phyloP scores from a whole-genome alignment of 2,888 invertebrate genomes.

The Melanargia galathea region DNA sequence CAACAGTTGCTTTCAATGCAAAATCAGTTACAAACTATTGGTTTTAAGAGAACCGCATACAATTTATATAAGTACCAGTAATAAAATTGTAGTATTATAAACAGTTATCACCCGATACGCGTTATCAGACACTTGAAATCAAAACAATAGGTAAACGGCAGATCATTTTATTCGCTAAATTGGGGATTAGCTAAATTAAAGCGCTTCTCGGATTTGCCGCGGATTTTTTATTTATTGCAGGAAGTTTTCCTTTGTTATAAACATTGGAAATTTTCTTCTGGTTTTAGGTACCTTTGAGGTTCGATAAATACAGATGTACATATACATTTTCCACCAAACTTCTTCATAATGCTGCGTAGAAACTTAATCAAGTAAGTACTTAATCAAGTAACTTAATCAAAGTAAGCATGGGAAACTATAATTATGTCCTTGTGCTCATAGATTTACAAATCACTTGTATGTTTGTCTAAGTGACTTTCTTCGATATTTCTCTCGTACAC shows the following conservation, averaged over 20 bases:
- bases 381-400: too few species aligned
- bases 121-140: slow-evolving; percentile 23
- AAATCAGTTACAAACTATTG: slow-evolving; percentile 12
- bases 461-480: slow-evolving; percentile 2
- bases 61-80: slow-evolving; percentile 24
- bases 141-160: slow-evolving; percentile 2
- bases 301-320: too few species aligned
- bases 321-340: too few species aligned
- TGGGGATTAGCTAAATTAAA: slow-evolving; percentile 20
- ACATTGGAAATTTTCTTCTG: slow-evolving; percentile 2
- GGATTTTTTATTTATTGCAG: neutral
- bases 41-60: neutral
- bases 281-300: too few species aligned
- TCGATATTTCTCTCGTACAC: neutral
- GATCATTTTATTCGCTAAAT: slow-evolving; percentile 22
- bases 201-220: slow-evolving; percentile 10
- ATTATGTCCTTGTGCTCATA: neutral
- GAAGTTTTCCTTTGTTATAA: too few species aligned
- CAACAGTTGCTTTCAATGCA: neutral
- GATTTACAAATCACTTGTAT: neutral
- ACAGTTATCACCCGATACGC: slow-evolving; percentile 23
- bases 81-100: slow-evolving; percentile 13
- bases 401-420: too few species aligned
- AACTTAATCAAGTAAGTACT: too few species aligned
- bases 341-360: too few species aligned